A percentile compares a stretch with the other conserved stretches of the same genome.
phyloP scores from a whole-genome alignment of 2,888 invertebrate species.

The Cepaea hortensis region DNA sequence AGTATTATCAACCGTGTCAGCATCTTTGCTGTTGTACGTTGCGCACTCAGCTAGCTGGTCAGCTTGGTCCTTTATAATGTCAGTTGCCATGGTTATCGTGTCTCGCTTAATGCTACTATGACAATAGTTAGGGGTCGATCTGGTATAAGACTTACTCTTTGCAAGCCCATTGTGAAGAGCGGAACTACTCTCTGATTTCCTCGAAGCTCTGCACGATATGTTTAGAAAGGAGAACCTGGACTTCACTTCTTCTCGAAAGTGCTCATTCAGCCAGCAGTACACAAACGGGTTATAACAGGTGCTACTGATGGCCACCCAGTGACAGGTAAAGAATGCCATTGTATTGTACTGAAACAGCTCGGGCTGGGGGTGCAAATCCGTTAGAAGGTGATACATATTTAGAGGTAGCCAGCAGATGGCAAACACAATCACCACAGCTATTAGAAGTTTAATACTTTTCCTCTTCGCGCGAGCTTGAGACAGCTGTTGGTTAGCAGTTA shows the following conservation, averaged over 20 bases:
- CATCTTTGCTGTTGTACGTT: neutral
- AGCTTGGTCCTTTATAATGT: conserved; percentile 28
- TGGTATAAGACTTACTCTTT: neutral
- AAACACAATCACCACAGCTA: conserved; percentile 77
- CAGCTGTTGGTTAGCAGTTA: conserved; percentile 75
- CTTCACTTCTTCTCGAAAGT: conserved; percentile 74
- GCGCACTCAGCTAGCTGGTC: neutral
- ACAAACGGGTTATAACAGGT: conserved; percentile 78
- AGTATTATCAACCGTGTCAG: neutral
- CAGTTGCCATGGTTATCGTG: conserved; percentile 31
- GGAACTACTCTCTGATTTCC: neutral
- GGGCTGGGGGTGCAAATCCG: conserved; percentile 71
- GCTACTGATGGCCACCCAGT: conserved; percentile 78
- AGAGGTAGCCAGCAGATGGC: conserved; percentile 78
- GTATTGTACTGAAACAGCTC: conserved; percentile 73
- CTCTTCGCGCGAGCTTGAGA: conserved; percentile 74
- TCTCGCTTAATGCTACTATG: conserved; percentile 26
- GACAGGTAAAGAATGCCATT: conserved; percentile 75
- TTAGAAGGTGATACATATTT: conserved; percentile 76
- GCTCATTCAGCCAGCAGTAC: conserved; percentile 78
- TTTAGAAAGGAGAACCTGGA: conserved; percentile 69
- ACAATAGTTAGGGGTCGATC: neutral
- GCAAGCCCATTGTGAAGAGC: conserved; percentile 3
- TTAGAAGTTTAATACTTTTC: conserved; percentile 77
- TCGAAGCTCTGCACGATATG: conserved; percentile 4